Conservation (phyloP, 2,113 vertebrate genomes). For the Cryptotis parvus region DNA sequence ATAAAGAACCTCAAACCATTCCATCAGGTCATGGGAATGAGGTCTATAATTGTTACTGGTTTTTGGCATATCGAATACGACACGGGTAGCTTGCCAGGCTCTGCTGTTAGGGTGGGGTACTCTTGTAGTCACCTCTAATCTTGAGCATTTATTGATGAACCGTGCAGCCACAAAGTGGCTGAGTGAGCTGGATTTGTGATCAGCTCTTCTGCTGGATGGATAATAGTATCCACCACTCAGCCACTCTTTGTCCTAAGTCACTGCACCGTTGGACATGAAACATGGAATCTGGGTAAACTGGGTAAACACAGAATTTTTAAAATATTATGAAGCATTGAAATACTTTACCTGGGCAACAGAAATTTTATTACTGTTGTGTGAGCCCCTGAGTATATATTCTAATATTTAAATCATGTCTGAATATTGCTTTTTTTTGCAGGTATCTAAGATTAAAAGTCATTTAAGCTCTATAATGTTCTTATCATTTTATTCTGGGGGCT, state of each 20-base stretch:
- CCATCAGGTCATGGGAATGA: no score
- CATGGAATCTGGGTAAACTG: constrained; percentile 2
- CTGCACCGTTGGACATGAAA: not conserved
- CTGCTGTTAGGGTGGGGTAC: no score
- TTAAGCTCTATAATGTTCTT: constrained; percentile 22
- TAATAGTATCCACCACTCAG: not conserved
- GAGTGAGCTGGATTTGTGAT: no score
- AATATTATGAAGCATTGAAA: constrained; percentile 10
- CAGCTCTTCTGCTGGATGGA: no score
- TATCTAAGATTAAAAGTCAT: constrained; percentile 17
- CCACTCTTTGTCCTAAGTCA: constrained; percentile 18
- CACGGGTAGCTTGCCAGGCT: no score
- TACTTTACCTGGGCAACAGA: not conserved
- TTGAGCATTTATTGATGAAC: no score
- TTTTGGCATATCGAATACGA: no score
- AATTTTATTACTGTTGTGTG: constrained; percentile 9
- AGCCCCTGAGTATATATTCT: constrained; percentile 28
- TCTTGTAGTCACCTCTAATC: no score
- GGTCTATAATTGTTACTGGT: no score
- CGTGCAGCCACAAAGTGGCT: no score
- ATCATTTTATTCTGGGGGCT: not conserved
- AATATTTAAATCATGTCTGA: constrained; percentile 51
- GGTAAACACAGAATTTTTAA: constrained; percentile 46
- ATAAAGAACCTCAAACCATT: no score
- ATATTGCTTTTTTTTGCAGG: not conserved